Evolutionary conservation across 2,113 vertebrate genomes (phyloP).

Genomic region (Ochotona princeps): DNA sequence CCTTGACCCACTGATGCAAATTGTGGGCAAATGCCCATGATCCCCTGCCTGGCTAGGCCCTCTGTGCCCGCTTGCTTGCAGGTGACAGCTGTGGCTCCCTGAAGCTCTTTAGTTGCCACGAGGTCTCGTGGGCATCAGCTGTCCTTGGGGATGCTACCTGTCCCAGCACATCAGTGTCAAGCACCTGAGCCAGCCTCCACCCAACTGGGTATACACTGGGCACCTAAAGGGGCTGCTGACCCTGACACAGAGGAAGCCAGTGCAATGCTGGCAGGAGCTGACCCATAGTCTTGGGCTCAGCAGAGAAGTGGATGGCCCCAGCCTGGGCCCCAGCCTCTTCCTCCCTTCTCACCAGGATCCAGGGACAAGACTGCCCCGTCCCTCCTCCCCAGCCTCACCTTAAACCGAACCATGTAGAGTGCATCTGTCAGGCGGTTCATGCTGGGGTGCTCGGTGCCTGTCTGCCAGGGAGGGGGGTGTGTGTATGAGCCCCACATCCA

Average conservation of each 20-base stretch:
- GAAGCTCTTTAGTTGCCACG: background rate
- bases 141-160: background rate
- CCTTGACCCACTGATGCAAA: constrained; percentile 28
- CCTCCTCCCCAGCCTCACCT: constrained; percentile 85
- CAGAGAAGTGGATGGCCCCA: background rate
- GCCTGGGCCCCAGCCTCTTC: background rate
- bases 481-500: constrained; percentile 21
- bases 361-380: background rate
- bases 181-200: background rate
- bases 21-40: constrained; percentile 22
- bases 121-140: background rate
- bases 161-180: background rate
- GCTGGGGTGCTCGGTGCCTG: constrained; percentile 90
- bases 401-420: constrained; percentile 97
- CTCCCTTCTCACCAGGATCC: background rate
- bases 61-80: background rate
- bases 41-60: background rate
- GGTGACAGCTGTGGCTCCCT: background rate
- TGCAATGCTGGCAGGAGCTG: background rate
- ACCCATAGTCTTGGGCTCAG: background rate
- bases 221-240: background rate
- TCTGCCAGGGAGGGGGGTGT: constrained; percentile 82
- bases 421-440: constrained; percentile 95
- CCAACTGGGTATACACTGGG: background rate
- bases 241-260: background rate